Percentiles rank a stretch among this genome's conserved stretches.
Evolutionary conservation across 2,797 vertebrate genomes (phyloP).

Genomic region (Onychomys leucogaster): DNA sequence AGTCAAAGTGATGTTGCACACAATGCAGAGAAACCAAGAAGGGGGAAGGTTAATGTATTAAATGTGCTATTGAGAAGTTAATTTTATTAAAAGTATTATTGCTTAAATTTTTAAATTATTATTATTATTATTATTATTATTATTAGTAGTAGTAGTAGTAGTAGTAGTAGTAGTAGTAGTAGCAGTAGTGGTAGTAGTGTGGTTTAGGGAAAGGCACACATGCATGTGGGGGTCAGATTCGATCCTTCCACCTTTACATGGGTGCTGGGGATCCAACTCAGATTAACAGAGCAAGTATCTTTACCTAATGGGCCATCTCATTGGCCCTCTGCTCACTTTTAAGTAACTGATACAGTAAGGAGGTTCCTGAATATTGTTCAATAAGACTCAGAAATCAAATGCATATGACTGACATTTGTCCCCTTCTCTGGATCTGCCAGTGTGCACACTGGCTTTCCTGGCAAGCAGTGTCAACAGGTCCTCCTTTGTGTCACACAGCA

Average conservation of each 20-base stretch:
- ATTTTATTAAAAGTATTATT: slow-evolving; percentile 94
- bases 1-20: slow-evolving; percentile 90
- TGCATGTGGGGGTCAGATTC: too few relatives aligned
- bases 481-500: not conserved
- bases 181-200: not conserved
- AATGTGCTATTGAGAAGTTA: slow-evolving; percentile 93
- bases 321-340: slow-evolving; percentile 6
- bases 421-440: slow-evolving; percentile 8
- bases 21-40: slow-evolving; percentile 92
- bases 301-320: not conserved
- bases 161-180: not conserved
- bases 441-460: slow-evolving; percentile 19
- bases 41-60: slow-evolving; percentile 93
- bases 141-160: too few relatives aligned
- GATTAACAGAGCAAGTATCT: not conserved
- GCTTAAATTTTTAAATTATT: slow-evolving; percentile 84
- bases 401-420: not conserved
- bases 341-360: not conserved
- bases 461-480: not conserved
- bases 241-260: not conserved
- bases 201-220: too few relatives aligned
- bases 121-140: not conserved
- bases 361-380: not conserved
- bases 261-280: not conserved
- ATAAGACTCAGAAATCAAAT: slow-evolving; percentile 1